A percentile compares a stretch with the other conserved stretches of the same genome.
These are phyloP conservation scores for Diogma glabrata DNA, from an alignment of 2,888 invertebrate species.

Conservation along the genomic window DNA sequence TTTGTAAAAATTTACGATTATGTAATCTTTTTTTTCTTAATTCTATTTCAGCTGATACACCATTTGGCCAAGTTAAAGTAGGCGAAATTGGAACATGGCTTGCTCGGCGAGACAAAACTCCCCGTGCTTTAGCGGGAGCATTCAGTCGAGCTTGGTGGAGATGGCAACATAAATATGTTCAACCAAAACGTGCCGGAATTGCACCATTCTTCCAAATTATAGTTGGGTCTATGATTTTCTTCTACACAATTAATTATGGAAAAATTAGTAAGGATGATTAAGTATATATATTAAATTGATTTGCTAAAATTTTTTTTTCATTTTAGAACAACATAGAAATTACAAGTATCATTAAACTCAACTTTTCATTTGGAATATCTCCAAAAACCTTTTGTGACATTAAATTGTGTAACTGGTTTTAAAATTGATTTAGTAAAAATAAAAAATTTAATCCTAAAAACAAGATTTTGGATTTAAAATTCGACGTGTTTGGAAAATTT, in stretches of 20 bases:
- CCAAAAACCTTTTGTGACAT: no score
- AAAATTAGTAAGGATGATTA: constrained; percentile 54
- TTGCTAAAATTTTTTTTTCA: constrained; percentile 20
- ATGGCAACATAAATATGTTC: constrained; percentile 82
- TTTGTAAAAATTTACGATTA: constrained; percentile 11
- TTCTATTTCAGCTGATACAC: constrained; percentile 67
- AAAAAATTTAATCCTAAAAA: no score
- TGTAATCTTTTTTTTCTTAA: constrained; percentile 9
- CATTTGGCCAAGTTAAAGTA: constrained; percentile 78
- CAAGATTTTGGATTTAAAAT: no score
- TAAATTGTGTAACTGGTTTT: no score
- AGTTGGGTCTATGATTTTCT: constrained; percentile 55
- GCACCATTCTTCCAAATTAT: constrained; percentile 68
- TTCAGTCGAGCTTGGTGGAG: constrained; percentile 80
- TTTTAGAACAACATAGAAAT: constrained; percentile 68
- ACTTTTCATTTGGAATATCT: no score
- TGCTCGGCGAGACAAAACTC: constrained; percentile 69
- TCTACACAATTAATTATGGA: constrained; percentile 70
- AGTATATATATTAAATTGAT: constrained; percentile 6
- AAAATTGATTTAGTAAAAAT: no score
- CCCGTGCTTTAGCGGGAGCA: constrained; percentile 50
- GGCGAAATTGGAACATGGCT: constrained; percentile 75
- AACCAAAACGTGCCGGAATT: constrained; percentile 61
- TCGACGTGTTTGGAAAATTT: no score
- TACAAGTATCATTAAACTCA: constrained; percentile 75